Base-by-base conservation (phyloP, 1,140 invertebrate genomes). In the Contarinia nasturtii region DNA sequence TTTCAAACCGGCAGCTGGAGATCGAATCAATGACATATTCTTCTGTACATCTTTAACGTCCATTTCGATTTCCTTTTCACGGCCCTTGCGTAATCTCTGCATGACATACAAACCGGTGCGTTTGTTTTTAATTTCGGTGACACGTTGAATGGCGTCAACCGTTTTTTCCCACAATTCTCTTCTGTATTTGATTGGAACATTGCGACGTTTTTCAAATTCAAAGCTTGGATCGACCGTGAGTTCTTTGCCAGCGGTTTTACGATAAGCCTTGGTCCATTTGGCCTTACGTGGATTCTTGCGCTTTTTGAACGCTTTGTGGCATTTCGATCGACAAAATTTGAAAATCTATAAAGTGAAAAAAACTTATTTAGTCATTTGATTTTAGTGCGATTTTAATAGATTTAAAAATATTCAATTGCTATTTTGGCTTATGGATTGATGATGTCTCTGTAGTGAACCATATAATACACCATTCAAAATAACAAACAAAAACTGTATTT, bases 281-380 rank as follows among this genome's bases (percentile, higher is more conserved):
- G 89, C 82, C 70, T 95, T 98, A 57, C 95, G 80, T 49, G 96
- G 96, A 64, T 99, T 99, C 72, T 93, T 90, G 77, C 97, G 98
- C 75, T 92, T 95, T 68, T 98, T 97, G 61, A 98, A 99, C 14
- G 89, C 85, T 65, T 84, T 86, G 58, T 96, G 90, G 66, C 96
- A 99, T 79, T 98, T 98, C 48, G 91, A 89, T 33, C 94, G 79
- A 64, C 96, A 99, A 67, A 98, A 98, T 73, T 80, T 91, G 67
- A 99, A 99, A 54, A 97, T 81, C 94, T 98, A 58, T 44, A 67
- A 58, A 48, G n/a, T n/a, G 7, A 52, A 51, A 46, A 44, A 38
- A 17, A n/a, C 12, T 38, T 38, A 38, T 3, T 38, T 38, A 14
- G 14, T n/a, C 36, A 7, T 38, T 38, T 38, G 14, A n/a, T n/a